Evolutionary conservation across 2,797 vertebrate genomes (phyloP).

Genomic region (Tadarida brasiliensis): DNA sequence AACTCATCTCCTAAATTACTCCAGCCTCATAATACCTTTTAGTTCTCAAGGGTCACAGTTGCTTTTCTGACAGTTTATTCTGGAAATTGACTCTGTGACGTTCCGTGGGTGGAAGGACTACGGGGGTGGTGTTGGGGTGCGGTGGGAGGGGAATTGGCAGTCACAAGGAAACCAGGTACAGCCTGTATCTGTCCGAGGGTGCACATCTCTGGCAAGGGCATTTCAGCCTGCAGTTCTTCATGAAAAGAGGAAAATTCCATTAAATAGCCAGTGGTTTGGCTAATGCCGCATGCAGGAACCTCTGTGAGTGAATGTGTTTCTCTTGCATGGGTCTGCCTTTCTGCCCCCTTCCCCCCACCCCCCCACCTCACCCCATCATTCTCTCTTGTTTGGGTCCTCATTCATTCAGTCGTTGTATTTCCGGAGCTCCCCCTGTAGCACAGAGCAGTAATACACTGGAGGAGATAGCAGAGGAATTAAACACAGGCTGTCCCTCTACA

Average conservation of each 20-base stretch:
- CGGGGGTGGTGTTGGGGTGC: neutral
- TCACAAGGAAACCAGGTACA: neutral
- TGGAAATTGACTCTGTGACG: neutral
- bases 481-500: too few species aligned
- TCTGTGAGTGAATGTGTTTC: neutral
- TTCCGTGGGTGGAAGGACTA: neutral
- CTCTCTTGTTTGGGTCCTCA: neutral
- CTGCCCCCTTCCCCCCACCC: too few species aligned
- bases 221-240: neutral
- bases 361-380: rapidly evolving
- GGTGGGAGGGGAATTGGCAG: neutral
- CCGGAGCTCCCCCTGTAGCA: neutral
- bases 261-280: neutral
- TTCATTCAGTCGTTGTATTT: neutral
- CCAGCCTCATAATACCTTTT: neutral
- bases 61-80: slow-evolving; percentile 35
- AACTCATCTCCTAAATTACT: neutral
- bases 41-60: neutral
- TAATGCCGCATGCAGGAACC: neutral
- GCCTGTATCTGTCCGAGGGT: neutral
- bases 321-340: neutral
- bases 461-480: neutral
- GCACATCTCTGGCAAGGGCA: neutral
- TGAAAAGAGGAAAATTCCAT: neutral
- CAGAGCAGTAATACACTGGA: neutral